Evolutionary conservation across 2,113 vertebrate genomes (phyloP), one percentile per base, ranked within the genome.

Genomic region (Pandion haliaetus): DNA sequence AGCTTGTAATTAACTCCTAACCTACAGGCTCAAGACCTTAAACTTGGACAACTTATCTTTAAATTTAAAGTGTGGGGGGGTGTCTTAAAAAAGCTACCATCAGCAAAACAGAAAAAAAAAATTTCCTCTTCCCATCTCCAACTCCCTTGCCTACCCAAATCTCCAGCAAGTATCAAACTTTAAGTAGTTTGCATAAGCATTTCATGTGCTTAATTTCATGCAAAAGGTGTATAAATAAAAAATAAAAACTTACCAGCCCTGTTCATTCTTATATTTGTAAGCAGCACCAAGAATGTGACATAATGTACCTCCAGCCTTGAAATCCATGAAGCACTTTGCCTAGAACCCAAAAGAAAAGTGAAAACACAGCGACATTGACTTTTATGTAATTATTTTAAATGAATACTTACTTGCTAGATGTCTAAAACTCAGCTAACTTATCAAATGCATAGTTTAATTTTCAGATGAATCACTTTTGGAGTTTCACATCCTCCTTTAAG

Each of bases 271-370:
- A 85, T 99, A 99, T 96, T 99, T 99, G 98, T 99, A 99, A 94
- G 99, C 99, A 65, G 99, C 99, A 61, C 99, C 99, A 93, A 99
- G 98, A 97, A 99, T 99, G 97, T 99, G 99, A 98, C 99, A 99
- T 57, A 99, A 98, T 74, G 99, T 99, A 54, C 99, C 99, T 58
- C 98, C 99, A 54, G 99, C 98, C 98, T 99, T 99, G 97, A 99
- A 99, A 98, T 99, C 99, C 98, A 99, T 98, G 98, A 99, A 99
- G 98, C 99, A 99, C 88, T 99, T 99, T 69, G 99, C 98, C 99
- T 99, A 84, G 54, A 98, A 97, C 42, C n/a, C 70, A 85, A 63
- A 44, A 81, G 65, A 78, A 26, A 84, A 85, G 42, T 6, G n/a
- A 40, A 52, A 67, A 14, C 24, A 50, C 45, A 24, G 31, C 24